Percentiles rank a stretch among this genome's conserved stretches.
Conservation (phyloP, 2,797 vertebrate species). For the Lepilemur septentrionalis region DNA sequence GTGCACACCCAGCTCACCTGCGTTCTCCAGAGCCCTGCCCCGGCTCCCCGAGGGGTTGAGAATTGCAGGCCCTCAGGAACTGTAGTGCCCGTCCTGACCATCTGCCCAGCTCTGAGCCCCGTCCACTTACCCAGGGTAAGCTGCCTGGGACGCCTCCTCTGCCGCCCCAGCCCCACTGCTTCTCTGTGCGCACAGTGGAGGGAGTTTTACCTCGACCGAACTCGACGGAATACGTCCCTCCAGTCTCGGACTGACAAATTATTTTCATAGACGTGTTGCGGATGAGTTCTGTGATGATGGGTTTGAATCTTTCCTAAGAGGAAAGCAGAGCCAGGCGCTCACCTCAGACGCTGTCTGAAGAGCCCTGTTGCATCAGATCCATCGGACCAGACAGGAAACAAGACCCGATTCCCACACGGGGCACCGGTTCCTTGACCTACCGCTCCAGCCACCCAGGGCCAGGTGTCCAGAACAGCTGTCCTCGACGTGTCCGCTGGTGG, state of each 20-base stretch:
- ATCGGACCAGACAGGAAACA: not conserved
- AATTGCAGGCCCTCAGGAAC: rapidly evolving
- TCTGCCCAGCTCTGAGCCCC: not conserved
- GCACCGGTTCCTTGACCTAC: rapidly evolving
- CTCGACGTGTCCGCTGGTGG: too few relatives aligned
- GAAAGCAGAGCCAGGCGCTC: not conserved
- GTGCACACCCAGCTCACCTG: rapidly evolving
- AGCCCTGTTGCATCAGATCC: rapidly evolving
- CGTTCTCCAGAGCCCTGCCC: not conserved
- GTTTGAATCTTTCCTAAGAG: not conserved
- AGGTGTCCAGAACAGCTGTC: rapidly evolving
- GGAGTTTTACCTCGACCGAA: rapidly evolving
- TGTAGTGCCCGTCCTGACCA: rapidly evolving
- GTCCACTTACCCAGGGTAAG: rapidly evolving
- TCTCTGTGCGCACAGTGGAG: rapidly evolving
- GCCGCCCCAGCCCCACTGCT: rapidly evolving
- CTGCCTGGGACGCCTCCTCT: rapidly evolving
- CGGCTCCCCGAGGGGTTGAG: rapidly evolving
- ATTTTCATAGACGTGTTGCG: not conserved
- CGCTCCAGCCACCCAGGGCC: rapidly evolving
- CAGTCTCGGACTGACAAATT: not conserved
- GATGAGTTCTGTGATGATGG: not conserved
- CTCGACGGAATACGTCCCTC: rapidly evolving
- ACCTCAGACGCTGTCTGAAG: rapidly evolving
- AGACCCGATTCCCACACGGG: rapidly evolving